Evolutionary conservation across 2,888 invertebrate genomes (phyloP), one percentile per base, ranked within the genome.

Genomic region (Lycia hirtaria): DNA sequence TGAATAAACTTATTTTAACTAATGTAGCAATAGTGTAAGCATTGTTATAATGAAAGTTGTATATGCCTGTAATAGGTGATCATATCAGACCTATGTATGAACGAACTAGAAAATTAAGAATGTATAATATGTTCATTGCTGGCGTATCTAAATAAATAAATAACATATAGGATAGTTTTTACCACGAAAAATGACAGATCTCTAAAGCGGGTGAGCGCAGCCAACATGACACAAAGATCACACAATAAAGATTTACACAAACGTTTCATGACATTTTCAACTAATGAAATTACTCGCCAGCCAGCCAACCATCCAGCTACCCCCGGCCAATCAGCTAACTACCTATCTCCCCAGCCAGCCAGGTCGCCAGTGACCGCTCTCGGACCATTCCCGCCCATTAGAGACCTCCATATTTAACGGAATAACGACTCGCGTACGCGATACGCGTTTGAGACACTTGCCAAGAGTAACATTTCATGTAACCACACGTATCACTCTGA

Each of bases 381-480:
- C 5, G 35, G 44, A 44, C 15, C 28, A 19, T 49, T 33, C 33
- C 40, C 17, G 43, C 44, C 49, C 49, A 56, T 56, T 56, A 56
- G 14, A n/a, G 56, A 44, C 56, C 49, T 30, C 24, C 44, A 56
- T 56, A 56, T 56, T 51, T 56, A 56, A 56, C 41, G 15, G 26
- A 49, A 30, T 45, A 33, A 45, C 45, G 30, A 10, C 14, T 33
- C 45, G 20, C 33, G 14, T 14, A 45, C 45, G 20, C 33, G 15
- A 22, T 17, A 14, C 14, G 17, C 43, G 30, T 32, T 56, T 49
- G 37, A 43, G 49, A 43, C 56, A 56, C 20, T 49, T 56, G 26
- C 48, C 54, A 44, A 49, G 43, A 43, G 43, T 56, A 55, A 41
- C 40, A 45, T 53, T 48, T 28, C 30, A 30, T 10, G 26, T 52